Evolutionary conservation across 2,797 vertebrate species (phyloP).

Genomic region (Eremophila alpestris): DNA sequence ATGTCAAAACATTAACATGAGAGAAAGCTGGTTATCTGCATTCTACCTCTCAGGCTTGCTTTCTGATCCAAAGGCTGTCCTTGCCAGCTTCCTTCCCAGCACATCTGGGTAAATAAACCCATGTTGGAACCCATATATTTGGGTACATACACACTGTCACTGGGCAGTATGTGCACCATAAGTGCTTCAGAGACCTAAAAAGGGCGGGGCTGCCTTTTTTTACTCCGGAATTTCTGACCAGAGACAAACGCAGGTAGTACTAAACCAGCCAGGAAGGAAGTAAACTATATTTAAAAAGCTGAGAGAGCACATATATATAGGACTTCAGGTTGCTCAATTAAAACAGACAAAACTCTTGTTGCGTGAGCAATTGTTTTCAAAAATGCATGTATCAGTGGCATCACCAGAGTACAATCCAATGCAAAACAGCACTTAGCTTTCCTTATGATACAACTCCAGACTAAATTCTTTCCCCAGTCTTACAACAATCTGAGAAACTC

Average conservation of each 20-base stretch:
- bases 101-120: background rate
- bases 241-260: background rate
- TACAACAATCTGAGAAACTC: background rate
- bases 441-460: background rate
- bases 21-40: background rate
- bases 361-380: background rate
- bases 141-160: background rate
- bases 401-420: background rate
- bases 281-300: background rate
- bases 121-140: background rate
- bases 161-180: fast-evolving
- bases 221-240: background rate
- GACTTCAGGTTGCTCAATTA: background rate
- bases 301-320: background rate
- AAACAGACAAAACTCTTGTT: background rate
- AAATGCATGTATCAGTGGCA: background rate
- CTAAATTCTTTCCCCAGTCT: background rate
- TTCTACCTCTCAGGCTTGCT: background rate
- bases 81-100: background rate
- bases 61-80: background rate
- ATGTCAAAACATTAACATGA: background rate
- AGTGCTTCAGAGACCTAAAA: background rate
- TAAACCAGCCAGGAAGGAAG: background rate
- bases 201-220: background rate
- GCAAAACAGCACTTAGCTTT: background rate